Evolutionary conservation across 2,797 vertebrate genomes (phyloP).

Genomic region (Acanthurus tractus): DNA sequence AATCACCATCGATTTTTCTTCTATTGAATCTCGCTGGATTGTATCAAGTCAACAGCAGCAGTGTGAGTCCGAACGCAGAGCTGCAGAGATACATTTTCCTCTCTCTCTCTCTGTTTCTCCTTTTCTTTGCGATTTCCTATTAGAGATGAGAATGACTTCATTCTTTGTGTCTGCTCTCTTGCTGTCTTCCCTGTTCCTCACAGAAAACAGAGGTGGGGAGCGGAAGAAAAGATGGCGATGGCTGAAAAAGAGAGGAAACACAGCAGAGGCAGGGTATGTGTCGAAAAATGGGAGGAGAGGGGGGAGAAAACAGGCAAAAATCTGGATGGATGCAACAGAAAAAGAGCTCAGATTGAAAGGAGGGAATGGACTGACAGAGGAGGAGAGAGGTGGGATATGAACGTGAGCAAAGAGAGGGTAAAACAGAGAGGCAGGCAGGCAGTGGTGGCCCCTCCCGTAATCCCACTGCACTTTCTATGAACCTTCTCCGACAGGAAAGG

Average conservation of each 20-base stretch:
- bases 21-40: conserved; percentile 37
- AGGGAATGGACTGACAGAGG: not conserved
- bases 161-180: not conserved
- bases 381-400: not conserved
- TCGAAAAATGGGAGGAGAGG: not conserved
- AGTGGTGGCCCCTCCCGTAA: conserved; percentile 48
- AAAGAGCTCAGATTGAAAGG: not conserved
- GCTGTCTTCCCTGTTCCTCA: not conserved
- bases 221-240: conserved; percentile 6
- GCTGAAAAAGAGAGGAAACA: not conserved
- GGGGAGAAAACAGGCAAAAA: not conserved
- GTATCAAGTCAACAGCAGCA: conserved; percentile 31
- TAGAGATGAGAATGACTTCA: conserved; percentile 38
- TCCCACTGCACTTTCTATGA: conserved; percentile 72
- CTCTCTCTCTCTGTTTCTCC: not conserved
- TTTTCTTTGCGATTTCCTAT: not conserved
- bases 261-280: not conserved
- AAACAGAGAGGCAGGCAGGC: conserved; percentile 17
- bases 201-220: conserved; percentile 11
- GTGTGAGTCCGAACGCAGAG: conserved; percentile 14
- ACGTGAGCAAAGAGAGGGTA: not conserved
- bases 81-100: conserved; percentile 29
- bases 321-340: not conserved
- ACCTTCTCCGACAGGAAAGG: conserved; percentile 47
- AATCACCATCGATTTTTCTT: conserved; percentile 48